Conservation (phyloP, 2,888 invertebrate species). For the Eueremaeus valkanovi region DNA sequence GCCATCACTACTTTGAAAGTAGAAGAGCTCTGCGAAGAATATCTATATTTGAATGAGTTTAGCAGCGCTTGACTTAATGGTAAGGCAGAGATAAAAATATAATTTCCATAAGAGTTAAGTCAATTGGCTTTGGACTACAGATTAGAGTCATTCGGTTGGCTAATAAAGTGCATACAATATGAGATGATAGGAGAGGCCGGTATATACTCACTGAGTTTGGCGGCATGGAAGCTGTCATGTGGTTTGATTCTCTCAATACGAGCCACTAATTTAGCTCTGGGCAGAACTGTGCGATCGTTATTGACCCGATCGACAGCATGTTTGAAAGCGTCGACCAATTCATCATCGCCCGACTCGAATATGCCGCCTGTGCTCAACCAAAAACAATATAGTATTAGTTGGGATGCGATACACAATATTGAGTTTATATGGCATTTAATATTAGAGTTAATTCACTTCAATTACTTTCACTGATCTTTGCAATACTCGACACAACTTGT, state of each 20-base stretch:
- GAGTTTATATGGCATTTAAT: too few species aligned
- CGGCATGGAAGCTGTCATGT: constrained; percentile 89
- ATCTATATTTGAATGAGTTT: too few species aligned
- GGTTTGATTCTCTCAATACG: constrained; percentile 84
- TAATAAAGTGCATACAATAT: neutral
- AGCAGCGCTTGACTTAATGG: neutral
- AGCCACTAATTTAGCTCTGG: constrained; percentile 75
- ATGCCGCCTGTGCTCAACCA: constrained; percentile 40
- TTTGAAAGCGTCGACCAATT: constrained; percentile 73
- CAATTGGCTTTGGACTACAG: neutral
- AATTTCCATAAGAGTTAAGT: neutral
- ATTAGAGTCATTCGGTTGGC: neutral
- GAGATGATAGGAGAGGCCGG: neutral
- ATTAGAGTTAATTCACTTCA: too few species aligned
- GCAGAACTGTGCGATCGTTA: constrained; percentile 67
- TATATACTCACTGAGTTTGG: constrained; percentile 71
- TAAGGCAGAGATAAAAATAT: neutral
- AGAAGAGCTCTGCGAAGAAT: neutral
- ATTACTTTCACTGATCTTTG: too few species aligned
- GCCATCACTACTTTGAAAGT: neutral
- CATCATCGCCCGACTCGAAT: constrained; percentile 42
- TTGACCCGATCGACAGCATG: constrained; percentile 88
- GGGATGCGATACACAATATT: too few species aligned
- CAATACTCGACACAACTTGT: too few species aligned
- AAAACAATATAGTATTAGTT: neutral